Base-by-base conservation (phyloP, 2,888 invertebrate genomes). In the Lasioglossum oenotherae region DNA sequence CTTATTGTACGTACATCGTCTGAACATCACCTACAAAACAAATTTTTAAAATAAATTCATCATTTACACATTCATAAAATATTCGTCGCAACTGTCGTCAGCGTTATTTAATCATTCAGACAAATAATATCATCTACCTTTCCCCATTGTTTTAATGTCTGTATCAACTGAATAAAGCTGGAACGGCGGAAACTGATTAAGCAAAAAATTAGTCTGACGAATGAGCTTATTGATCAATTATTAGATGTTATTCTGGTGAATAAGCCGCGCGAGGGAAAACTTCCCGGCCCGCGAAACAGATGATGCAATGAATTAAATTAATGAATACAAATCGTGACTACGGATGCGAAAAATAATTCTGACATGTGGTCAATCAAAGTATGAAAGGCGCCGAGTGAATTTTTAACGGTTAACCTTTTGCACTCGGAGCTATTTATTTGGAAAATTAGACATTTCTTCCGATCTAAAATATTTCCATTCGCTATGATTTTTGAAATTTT, bases 181-280 rank as follows among this genome's bases (percentile, higher is more conserved):
- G n/a, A 10, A n/a, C n/a, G 57, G 57, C n/a, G 1, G 2, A 57
- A n/a, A 57, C n/a, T n/a, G 57, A n/a, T n/a, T n/a, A 10, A n/a
- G 1, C 53, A 57, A 57, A 57, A n/a, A 57, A 57, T 57, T 57
- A n/a, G n/a, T 57, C 10, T 57, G 53, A 57, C 8, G 53, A 57
- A 57, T 57, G n/a, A 10, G 53, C 53, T n/a, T 57, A 57, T 57
- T n/a, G 53, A 57, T 57, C 53, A 57, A 57, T 57, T 57, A 57
- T 57, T 57, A 57, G 10, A 57, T n/a, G 19, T 57, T 10, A n/a
- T 10, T n/a, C 10, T 57, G 10, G 10, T 19, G 10, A 57, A 57
- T n/a, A 53, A 53, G 10, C 53, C 53, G 53, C 53, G 10, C n/a
- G n/a, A 23, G 10, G 53, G n/a, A 57, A 57, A 57, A 57, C n/a